These are phyloP conservation scores for Imbricaverruca yamaguchii DNA, from an alignment of 2,888 invertebrate genomes.

Conservation along the genomic window DNA sequence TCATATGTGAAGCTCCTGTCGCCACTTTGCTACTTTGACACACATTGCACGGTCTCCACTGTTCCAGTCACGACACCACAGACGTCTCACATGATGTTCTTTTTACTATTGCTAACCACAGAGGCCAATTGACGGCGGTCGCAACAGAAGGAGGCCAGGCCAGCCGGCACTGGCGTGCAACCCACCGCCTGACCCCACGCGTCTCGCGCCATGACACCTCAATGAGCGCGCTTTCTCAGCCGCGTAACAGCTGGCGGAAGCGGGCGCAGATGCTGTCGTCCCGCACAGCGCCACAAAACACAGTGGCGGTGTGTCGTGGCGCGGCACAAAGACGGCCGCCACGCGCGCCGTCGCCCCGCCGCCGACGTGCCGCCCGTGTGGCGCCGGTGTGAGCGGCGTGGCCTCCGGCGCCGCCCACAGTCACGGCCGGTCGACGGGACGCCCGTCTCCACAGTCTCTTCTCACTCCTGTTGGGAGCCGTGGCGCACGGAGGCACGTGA, in stretches of 20 bases:
- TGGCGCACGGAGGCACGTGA: too few species aligned
- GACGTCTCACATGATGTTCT: background rate
- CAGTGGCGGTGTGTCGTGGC: background rate
- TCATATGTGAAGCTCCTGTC: too few species aligned
- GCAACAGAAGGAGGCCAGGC: background rate
- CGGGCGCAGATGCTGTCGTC: background rate
- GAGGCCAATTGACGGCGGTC: background rate
- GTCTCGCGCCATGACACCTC: background rate
- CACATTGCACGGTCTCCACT: too few species aligned
- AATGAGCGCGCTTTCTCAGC: background rate
- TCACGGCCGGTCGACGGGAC: too few species aligned
- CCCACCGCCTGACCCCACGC: background rate
- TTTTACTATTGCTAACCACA: background rate
- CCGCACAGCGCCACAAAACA: too few species aligned
- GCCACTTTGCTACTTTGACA: too few species aligned
- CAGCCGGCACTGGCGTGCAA: background rate
- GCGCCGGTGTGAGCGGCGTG: background rate
- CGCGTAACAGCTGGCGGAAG: background rate
- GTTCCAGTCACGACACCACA: too few species aligned
- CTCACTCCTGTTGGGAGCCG: too few species aligned
- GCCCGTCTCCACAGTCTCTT: too few species aligned
- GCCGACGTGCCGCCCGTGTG: background rate
- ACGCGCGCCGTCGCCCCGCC: background rate
- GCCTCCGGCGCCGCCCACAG: too few species aligned
- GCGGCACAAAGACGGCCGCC: background rate